Evolutionary conservation across 2,888 invertebrate species (phyloP), one percentile per base, ranked within the genome.

Genomic region (Hymenopus coronatus): DNA sequence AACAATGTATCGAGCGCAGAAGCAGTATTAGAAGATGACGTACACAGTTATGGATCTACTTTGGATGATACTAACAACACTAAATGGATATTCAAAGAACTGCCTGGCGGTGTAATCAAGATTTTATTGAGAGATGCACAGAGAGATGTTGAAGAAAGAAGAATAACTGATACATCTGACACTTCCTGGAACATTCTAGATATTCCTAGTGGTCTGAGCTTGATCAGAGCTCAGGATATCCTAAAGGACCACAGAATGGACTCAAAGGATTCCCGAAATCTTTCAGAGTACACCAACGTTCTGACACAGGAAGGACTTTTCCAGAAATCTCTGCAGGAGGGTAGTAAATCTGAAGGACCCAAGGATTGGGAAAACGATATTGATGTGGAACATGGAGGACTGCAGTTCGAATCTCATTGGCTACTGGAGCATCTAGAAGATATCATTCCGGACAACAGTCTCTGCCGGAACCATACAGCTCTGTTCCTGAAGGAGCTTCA

Each of bases 401-500:
- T 20, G 1, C 54, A 70, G 20, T 46, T 46, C 14, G 46, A 46
- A 46, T 1, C 46, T 14, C 12, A 46, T 14, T 70, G 54, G 54
- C 54, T 70, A 14, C 54, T 70, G 54, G 54, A 15, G 15, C 15
- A 70, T 6, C 3, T 70, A 20, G 54, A 70, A 20, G 20, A 70
- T 20, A 20, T 70, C 7, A 14, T 70, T 25, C 54, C 54, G 20
- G 28, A 30, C 15, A 87, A 87, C 30, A 14, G 3, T 7, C 27
- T 30, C 28, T 87, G 87, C 81, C 27, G 87, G 54, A 87, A 87
- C 81, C 81, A 87, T 82, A 54, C 87, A 28, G 54, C 30, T 25
- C 70, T 81, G 15, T 87, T 87, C 87, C 81, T 87, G 30, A 70
- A 81, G 27, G 81, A 87, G 87, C 81, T 87, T 3, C 54, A 87